These are phyloP conservation scores for Melolontha melolontha DNA, from an alignment of 2,888 invertebrate species.

Conservation along the genomic window DNA sequence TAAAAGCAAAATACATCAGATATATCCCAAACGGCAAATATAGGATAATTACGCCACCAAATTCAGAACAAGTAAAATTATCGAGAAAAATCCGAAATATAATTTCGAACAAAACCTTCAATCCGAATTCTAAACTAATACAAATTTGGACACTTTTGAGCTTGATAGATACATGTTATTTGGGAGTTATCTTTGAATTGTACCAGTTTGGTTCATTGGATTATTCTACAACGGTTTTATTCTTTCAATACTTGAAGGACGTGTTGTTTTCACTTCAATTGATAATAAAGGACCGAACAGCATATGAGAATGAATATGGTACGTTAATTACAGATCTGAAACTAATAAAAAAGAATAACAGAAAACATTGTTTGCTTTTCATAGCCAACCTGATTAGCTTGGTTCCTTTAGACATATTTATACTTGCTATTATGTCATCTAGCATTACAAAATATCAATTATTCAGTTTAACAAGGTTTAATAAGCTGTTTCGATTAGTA, in stretches of 20 bases:
- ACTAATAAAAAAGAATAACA: conserved; percentile 28
- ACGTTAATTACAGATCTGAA: conserved; percentile 42
- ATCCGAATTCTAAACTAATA: conserved; percentile 38
- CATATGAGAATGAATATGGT: conserved; percentile 45
- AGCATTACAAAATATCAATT: conserved; percentile 4
- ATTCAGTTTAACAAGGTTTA: conserved; percentile 41
- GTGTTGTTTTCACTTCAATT: conserved; percentile 44
- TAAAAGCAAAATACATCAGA: conserved; percentile 42
- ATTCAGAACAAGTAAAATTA: neutral
- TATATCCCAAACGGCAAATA: conserved; percentile 42
- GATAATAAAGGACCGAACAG: conserved; percentile 40
- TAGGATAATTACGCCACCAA: neutral
- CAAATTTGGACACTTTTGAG: conserved; percentile 30
- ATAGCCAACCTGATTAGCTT: conserved; percentile 33
- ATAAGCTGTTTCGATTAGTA: conserved; percentile 43
- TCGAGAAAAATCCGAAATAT: neutral
- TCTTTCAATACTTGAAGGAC: conserved; percentile 44
- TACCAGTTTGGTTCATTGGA: conserved; percentile 47
- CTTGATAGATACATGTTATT: conserved; percentile 39
- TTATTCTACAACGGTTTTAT: conserved; percentile 34
- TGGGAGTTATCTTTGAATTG: conserved; percentile 46
- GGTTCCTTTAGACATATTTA: conserved; percentile 38
- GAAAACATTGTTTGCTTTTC: conserved; percentile 22
- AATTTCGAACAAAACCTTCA: conserved; percentile 14
- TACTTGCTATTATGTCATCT: conserved; percentile 5